These are phyloP conservation scores for Sphaerophoria taeniata DNA, from an alignment of 2,888 invertebrate genomes.

Conservation along the genomic window DNA sequence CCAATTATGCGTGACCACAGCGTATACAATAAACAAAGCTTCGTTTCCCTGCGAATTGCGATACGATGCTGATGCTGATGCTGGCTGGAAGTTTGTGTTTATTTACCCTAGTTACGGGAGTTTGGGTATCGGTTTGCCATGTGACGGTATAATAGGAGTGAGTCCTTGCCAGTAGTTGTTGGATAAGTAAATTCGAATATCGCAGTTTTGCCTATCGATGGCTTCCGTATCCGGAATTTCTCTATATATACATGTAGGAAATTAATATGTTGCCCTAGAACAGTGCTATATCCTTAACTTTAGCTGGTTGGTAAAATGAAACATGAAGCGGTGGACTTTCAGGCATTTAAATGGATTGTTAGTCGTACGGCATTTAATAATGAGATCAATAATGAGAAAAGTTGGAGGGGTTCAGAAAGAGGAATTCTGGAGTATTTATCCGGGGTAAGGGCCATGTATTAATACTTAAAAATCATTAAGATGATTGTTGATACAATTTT, in stretches of 20 bases:
- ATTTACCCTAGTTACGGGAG: conserved; percentile 38
- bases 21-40: conserved; percentile 67
- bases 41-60: background rate
- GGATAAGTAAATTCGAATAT: background rate
- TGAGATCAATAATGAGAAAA: conserved; percentile 25
- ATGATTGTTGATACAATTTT: no score
- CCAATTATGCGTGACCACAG: conserved; percentile 72
- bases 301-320: conserved; percentile 11
- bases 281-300: conserved; percentile 18
- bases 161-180: conserved; percentile 19
- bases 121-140: conserved; percentile 17
- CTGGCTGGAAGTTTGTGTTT: conserved; percentile 41
- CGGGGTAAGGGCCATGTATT: no score
- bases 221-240: conserved; percentile 26
- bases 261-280: conserved; percentile 57
- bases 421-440: no score
- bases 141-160: conserved; percentile 2
- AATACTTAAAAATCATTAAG: no score
- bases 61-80: background rate
- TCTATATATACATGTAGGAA: background rate
- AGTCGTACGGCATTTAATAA: conserved; percentile 42
- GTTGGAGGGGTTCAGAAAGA: background rate
- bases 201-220: background rate
- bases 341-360: conserved; percentile 15
- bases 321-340: conserved; percentile 29